Evolutionary conservation across 2,888 invertebrate species (phyloP).

Genomic region (Nudaria mundana): DNA sequence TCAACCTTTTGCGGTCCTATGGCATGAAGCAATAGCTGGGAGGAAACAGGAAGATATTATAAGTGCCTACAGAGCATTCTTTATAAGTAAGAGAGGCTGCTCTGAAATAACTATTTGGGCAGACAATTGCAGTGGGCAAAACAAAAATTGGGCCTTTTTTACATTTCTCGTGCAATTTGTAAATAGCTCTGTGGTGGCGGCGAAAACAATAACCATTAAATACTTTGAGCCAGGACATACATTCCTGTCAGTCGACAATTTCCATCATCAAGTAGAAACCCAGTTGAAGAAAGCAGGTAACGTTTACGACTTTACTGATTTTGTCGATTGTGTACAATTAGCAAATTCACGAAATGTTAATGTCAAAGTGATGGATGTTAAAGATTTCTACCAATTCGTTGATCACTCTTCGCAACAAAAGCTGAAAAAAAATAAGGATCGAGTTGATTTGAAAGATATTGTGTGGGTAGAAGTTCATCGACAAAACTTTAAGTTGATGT

Average conservation of each 20-base stretch:
- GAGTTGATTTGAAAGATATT: too few relatives aligned
- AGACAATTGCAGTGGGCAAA: slow-evolving; percentile 12
- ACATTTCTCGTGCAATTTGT: slow-evolving; percentile 6
- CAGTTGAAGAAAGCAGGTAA: slow-evolving; percentile 1
- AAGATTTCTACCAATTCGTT: too few relatives aligned
- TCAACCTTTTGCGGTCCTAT: neutral
- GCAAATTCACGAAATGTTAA: neutral
- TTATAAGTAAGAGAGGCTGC: neutral
- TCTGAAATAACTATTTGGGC: neutral
- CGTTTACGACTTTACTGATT: neutral
- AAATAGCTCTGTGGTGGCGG: slow-evolving; percentile 3
- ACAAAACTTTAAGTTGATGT: too few relatives aligned
- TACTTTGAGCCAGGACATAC: slow-evolving; percentile 6
- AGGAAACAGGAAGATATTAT: too few relatives aligned
- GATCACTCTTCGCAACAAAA: too few relatives aligned
- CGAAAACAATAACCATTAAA: neutral
- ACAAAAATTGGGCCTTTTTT: slow-evolving; percentile 14
- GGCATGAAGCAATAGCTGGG: too few relatives aligned
- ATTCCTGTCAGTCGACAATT: slow-evolving; percentile 7
- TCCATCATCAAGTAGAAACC: slow-evolving; percentile 9
- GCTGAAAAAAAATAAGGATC: too few relatives aligned
- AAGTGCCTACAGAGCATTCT: neutral
- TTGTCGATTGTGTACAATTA: neutral
- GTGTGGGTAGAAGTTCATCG: too few relatives aligned
- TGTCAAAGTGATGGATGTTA: neutral